phyloP scores from a whole-genome alignment of 1,140 invertebrate species.

The Apis florea region DNA sequence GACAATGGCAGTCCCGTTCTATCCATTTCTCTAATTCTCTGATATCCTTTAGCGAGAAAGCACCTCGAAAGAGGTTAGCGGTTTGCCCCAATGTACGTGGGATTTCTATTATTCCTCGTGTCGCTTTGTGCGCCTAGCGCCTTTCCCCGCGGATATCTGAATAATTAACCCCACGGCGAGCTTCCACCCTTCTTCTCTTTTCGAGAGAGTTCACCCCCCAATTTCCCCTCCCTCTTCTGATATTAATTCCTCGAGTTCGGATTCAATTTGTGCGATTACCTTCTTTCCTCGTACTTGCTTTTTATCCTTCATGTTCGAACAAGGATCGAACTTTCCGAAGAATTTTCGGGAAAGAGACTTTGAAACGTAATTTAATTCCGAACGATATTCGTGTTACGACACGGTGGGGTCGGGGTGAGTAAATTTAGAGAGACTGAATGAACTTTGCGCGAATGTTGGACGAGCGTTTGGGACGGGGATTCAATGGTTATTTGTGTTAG shows the following conservation, averaged over 20 bases:
- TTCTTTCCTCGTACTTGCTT: background rate
- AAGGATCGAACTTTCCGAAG: background rate
- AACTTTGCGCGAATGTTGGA: background rate
- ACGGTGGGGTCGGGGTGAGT: background rate
- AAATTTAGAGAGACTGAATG: background rate
- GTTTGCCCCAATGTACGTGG: slow-evolving; percentile 4
- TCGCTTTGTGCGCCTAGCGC: background rate
- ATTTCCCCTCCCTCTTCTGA: background rate
- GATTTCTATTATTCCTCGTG: slow-evolving; percentile 56
- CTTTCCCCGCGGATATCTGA: slow-evolving; percentile 24
- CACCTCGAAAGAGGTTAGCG: background rate
- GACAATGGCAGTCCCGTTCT: background rate
- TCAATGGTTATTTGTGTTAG: background rate
- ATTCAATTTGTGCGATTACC: background rate
- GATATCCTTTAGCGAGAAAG: too few species aligned
- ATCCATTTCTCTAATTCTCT: background rate
- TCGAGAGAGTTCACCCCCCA: slow-evolving; percentile 9
- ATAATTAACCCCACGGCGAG: slow-evolving; percentile 52
- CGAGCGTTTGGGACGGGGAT: background rate
- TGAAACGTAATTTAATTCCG: background rate
- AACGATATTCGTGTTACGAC: background rate
- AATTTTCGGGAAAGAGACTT: background rate
- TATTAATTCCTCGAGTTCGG: background rate
- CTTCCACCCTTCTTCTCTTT: slow-evolving; percentile 28
- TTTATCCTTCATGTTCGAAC: background rate